These are phyloP conservation scores for Melierax canorus DNA, from an alignment of 2,113 vertebrate species.

Conservation along the genomic window DNA sequence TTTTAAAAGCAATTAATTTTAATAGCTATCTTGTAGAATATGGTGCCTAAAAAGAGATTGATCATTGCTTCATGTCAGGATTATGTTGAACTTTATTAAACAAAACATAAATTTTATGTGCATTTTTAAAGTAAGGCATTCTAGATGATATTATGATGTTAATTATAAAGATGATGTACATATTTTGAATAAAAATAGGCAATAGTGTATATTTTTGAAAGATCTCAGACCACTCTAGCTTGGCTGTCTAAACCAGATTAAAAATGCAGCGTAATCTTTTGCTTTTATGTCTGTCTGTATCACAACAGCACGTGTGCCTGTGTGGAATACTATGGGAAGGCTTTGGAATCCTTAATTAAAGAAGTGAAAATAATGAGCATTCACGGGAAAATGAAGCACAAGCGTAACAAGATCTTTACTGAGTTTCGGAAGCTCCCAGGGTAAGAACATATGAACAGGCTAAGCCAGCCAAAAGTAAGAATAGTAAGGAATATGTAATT, in stretches of 20 bases:
- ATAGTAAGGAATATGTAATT: neutral
- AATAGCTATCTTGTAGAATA: neutral
- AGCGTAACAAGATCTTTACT: slow-evolving; percentile 89
- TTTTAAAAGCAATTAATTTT: neutral
- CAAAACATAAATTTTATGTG: neutral
- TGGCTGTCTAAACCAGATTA: neutral
- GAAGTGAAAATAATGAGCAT: slow-evolving; percentile 83
- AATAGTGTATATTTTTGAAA: neutral
- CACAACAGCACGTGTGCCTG: slow-evolving; percentile 87
- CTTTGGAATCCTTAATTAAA: slow-evolving; percentile 83
- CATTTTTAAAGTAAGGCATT: neutral
- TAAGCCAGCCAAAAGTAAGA: neutral
- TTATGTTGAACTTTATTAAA: neutral
- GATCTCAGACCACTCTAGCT: neutral
- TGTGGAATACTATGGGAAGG: slow-evolving; percentile 93
- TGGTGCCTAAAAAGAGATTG: neutral
- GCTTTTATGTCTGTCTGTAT: neutral
- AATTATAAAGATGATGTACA: neutral
- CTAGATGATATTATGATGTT: neutral
- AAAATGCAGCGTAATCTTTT: neutral
- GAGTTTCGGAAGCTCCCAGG: slow-evolving; percentile 84
- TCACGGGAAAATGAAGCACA: slow-evolving; percentile 96
- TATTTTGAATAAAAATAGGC: neutral
- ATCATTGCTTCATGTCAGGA: neutral
- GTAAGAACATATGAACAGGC: slow-evolving; percentile 44